These are phyloP conservation scores for Acanthornis magna DNA, from an alignment of 2,797 vertebrate genomes.

Conservation along the genomic window DNA sequence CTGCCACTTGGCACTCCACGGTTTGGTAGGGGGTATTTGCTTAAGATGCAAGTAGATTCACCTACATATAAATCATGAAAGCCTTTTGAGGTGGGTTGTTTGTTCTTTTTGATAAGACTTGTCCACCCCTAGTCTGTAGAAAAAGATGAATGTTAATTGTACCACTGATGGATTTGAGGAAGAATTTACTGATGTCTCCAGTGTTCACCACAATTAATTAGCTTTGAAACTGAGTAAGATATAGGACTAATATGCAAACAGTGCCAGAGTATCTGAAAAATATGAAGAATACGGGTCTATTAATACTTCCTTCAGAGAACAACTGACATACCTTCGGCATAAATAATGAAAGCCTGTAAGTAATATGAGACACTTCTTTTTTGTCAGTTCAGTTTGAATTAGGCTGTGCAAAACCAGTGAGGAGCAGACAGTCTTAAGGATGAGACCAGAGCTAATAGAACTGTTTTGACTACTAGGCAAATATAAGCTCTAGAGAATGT, in stretches of 20 bases:
- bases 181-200: background rate
- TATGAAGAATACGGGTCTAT: conserved; percentile 12
- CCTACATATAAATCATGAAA: background rate
- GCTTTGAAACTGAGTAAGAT: conserved; percentile 2
- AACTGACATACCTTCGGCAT: conserved; percentile 6
- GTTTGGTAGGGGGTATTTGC: background rate
- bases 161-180: background rate
- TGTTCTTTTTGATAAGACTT: background rate
- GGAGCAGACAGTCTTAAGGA: background rate
- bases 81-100: background rate
- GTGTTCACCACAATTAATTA: conserved; percentile 21
- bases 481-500: background rate
- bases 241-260: conserved; percentile 22
- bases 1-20: too few species aligned
- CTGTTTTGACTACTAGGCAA: background rate
- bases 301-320: conserved; percentile 46
- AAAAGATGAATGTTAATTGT: background rate
- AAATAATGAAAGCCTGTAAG: conserved; percentile 16
- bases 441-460: background rate
- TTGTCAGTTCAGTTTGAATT: background rate
- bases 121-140: background rate
- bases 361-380: background rate
- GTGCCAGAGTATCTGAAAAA: conserved; percentile 18
- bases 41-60: background rate
- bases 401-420: background rate